These are phyloP conservation scores for Sminthurides bifidus DNA, from an alignment of 1,140 invertebrate species.

Conservation along the genomic window DNA sequence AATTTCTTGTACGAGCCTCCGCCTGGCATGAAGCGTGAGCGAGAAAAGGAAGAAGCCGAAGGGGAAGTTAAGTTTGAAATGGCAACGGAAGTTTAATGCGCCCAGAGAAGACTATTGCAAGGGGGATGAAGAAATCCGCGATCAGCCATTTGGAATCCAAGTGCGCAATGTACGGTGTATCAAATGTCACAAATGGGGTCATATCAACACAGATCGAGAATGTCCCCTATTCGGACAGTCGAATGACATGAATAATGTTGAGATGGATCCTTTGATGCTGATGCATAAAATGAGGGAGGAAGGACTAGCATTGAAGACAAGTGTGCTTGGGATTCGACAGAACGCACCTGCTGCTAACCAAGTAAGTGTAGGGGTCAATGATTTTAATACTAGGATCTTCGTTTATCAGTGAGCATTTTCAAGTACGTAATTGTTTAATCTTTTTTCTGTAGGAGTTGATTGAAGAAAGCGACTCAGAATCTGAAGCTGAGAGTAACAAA, in stretches of 20 bases:
- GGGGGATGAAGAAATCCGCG: constrained; percentile 86
- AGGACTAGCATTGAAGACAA: constrained; percentile 74
- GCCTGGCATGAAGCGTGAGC: constrained; percentile 81
- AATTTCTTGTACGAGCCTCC: constrained; percentile 99
- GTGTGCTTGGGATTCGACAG: constrained; percentile 49
- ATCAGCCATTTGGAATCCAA: constrained; percentile 98
- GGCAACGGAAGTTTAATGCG: constrained; percentile 98
- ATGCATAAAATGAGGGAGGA: constrained; percentile 85
- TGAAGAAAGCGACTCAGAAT: constrained; percentile 35
- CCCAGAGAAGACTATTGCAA: constrained; percentile 90
- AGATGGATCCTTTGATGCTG: constrained; percentile 57
- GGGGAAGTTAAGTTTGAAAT: constrained; percentile 98
- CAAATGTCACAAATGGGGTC: constrained; percentile 98
- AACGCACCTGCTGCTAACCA: constrained; percentile 42
- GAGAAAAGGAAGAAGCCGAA: constrained; percentile 68
- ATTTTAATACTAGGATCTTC: background rate
- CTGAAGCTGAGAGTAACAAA: constrained; percentile 49
- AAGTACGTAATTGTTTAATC: constrained; percentile 12
- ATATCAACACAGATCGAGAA: constrained; percentile 95
- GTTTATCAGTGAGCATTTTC: constrained; percentile 1
- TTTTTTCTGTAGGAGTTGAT: constrained; percentile 36
- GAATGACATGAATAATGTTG: constrained; percentile 46
- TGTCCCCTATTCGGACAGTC: constrained; percentile 85
- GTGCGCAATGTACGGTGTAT: constrained; percentile 96
- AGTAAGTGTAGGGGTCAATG: constrained; percentile 32